Evolutionary conservation across 2,797 vertebrate species (phyloP), one percentile per base, ranked within the genome.

Genomic region (Selene dorsalis): DNA sequence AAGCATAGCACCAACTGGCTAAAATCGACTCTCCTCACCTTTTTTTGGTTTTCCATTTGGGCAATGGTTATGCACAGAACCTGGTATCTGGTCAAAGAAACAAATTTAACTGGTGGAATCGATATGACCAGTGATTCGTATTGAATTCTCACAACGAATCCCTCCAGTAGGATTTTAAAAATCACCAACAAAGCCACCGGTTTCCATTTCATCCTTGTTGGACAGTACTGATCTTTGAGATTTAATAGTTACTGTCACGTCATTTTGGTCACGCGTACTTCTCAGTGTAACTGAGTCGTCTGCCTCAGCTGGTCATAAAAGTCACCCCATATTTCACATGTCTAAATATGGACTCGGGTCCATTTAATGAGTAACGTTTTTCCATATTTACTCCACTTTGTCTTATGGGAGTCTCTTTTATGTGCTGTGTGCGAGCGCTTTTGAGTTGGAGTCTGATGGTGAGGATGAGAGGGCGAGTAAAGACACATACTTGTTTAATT

Each of bases 321-420:
- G 59, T 62, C 69, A 53, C 58, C 77, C 48, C 30, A 75, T 78
- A 84, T 84, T 89, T 88, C 70, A 71, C 77, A 81, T 83, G 71
- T 77, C 85, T 87, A 89, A 87, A 86, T 87, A 85, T 83, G 88
- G 85, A 66, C 84, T 67, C 41, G 26, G 53, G 39, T 80, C 70
- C 71, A 38, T 67, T 83, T 80, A 80, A 87, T 79, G 72, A 88
- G 77, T 43, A 60, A 52, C 4, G 35, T 67, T 81, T 86, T 84
- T 84, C 79, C 75, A 82, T 72, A 76, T 79, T 72, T 83, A 73
- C 61, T 64, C 60, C 65, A 57, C 66, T 64, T 61, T 78, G 38
- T 69, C 45, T 57, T 68, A 67, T 35, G 53, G 63, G 78, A 72
- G 63, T 61, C 45, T 57, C 78, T 75, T 82, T 84, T 20, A 69